Conservation (phyloP, 2,888 invertebrate genomes). For the Drosophila longiperda region DNA sequence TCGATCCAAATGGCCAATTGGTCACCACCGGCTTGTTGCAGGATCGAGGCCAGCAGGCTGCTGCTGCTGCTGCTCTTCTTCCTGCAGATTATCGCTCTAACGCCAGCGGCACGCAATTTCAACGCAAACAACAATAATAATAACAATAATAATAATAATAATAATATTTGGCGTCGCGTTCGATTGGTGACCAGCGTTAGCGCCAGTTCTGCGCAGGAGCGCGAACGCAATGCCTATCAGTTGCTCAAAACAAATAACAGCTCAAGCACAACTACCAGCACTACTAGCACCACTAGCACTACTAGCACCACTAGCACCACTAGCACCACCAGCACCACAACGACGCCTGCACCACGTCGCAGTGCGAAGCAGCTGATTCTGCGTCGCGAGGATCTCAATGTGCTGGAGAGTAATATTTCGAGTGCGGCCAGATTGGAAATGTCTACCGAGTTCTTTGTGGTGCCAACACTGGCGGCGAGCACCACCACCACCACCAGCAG, state of each 20-base stretch:
- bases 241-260: constrained; percentile 58
- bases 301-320: constrained; percentile 34
- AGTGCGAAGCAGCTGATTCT: constrained; percentile 73
- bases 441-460: constrained; percentile 93
- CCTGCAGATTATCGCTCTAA: constrained; percentile 64
- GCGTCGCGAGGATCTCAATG: constrained; percentile 78
- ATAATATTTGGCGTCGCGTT: constrained; percentile 71
- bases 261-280: constrained; percentile 29
- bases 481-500: constrained; percentile 11
- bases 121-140: constrained; percentile 50
- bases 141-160: constrained; percentile 53
- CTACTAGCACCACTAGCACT: constrained; percentile 34
- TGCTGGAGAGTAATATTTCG: constrained; percentile 76
- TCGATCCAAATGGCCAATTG: constrained; percentile 66
- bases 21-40: constrained; percentile 38
- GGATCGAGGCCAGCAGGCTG: constrained; percentile 62
- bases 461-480: constrained; percentile 87
- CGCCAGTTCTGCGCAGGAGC: constrained; percentile 54
- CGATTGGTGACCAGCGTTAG: constrained; percentile 68
- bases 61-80: constrained; percentile 62
- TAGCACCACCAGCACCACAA: constrained; percentile 28
- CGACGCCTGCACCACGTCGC: constrained; percentile 39
- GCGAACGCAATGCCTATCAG: constrained; percentile 74
- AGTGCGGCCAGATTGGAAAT: constrained; percentile 88
- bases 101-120: constrained; percentile 66